Percentiles rank a stretch among this genome's conserved stretches.
These are phyloP conservation scores for Myripristis murdjan DNA, from an alignment of 2,797 vertebrate genomes.

Conservation along the genomic window DNA sequence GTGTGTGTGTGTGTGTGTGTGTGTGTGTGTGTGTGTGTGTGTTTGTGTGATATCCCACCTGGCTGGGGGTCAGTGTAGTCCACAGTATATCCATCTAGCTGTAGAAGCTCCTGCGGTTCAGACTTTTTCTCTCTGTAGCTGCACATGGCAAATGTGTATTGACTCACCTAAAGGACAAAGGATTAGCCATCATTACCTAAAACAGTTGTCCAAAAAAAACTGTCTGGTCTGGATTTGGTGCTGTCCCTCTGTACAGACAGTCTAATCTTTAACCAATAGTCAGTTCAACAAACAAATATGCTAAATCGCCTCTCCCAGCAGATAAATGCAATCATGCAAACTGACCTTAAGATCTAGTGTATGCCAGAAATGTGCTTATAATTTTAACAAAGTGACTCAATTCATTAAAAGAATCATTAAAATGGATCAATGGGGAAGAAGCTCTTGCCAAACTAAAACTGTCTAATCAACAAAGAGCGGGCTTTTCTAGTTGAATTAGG, in stretches of 20 bases:
- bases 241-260: too few relatives aligned
- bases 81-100: slow-evolving; percentile 98
- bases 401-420: neutral
- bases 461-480: neutral
- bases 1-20: neutral
- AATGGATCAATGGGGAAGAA: slow-evolving; percentile 11
- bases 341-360: too few relatives aligned
- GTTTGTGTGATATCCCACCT: slow-evolving; percentile 81
- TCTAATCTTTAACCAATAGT: too few relatives aligned
- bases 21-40: neutral
- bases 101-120: slow-evolving; percentile 97
- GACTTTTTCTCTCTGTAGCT: slow-evolving; percentile 99
- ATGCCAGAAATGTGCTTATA: neutral
- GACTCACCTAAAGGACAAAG: slow-evolving; percentile 92
- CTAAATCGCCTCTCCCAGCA: too few relatives aligned
- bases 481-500: neutral
- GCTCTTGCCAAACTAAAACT: neutral
- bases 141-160: slow-evolving; percentile 99
- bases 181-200: slow-evolving; percentile 40
- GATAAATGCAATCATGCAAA: slow-evolving; percentile 10
- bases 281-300: too few relatives aligned
- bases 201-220: neutral
- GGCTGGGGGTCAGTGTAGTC: slow-evolving; percentile 99
- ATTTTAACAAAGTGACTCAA: neutral
- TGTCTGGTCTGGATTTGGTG: neutral